phyloP scores from a whole-genome alignment of 2,113 vertebrate species.

The Microtus ochrogaster region DNA sequence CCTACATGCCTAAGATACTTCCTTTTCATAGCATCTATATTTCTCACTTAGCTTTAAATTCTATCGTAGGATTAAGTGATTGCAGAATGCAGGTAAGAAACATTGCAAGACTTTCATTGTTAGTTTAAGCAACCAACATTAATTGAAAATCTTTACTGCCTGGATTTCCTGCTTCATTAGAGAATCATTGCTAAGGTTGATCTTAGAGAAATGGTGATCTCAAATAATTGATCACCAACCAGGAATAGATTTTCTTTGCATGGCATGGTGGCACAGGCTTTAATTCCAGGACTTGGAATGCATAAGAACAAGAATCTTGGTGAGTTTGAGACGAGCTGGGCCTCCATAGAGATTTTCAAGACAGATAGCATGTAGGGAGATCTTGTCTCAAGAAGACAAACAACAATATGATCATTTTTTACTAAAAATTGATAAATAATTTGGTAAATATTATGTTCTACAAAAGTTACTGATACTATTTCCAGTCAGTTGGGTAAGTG shows the following conservation, averaged over 20 bases:
- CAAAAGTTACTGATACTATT: neutral
- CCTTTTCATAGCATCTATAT: neutral
- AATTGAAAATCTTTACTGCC: neutral
- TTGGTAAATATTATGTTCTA: neutral
- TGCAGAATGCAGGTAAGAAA: neutral
- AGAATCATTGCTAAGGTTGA: neutral
- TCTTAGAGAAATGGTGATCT: neutral
- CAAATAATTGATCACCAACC: neutral
- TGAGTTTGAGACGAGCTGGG: neutral
- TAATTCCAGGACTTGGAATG: neutral
- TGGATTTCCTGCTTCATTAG: neutral
- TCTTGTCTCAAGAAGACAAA: neutral
- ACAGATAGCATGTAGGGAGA: neutral
- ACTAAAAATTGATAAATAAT: too few species aligned
- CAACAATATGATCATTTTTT: neutral
- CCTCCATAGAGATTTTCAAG: neutral
- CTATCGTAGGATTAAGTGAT: neutral
- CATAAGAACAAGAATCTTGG: neutral
- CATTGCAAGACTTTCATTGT: neutral
- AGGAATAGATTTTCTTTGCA: neutral
- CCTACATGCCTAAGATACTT: neutral
- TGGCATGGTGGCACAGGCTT: too few species aligned
- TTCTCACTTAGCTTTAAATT: constrained; percentile 40
- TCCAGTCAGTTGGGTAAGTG: neutral
- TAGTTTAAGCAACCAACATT: constrained; percentile 9